These are phyloP conservation scores for Oreochromis mossambicus DNA, from an alignment of 2,797 vertebrate genomes.

Conservation along the genomic window DNA sequence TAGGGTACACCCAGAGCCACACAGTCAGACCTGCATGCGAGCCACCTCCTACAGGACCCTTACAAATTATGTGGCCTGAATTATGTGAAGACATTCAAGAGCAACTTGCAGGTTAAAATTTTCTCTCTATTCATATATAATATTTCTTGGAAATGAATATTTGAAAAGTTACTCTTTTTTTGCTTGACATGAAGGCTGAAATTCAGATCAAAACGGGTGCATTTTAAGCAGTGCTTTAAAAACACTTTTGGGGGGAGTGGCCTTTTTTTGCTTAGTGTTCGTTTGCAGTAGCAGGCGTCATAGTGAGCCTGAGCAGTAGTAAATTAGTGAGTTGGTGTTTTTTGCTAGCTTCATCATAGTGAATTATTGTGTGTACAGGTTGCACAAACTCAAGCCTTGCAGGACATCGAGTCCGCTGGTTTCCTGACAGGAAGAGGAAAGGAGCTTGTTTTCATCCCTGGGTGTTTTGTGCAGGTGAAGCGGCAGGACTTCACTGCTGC, in stretches of 20 bases:
- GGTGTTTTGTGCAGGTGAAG: background rate
- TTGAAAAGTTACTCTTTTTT: background rate
- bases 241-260: background rate
- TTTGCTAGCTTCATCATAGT: background rate
- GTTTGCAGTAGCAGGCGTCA: background rate
- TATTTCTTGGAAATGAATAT: background rate
- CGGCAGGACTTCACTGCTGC: background rate
- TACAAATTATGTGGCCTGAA: background rate
- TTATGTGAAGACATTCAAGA: background rate
- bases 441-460: background rate
- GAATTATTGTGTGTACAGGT: background rate
- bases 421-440: background rate
- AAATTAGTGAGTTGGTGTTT: background rate
- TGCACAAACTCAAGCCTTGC: background rate
- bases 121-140: background rate
- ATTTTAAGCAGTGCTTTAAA: background rate
- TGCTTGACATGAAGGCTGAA: background rate
- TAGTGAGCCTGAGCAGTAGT: background rate
- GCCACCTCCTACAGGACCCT: background rate
- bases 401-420: background rate
- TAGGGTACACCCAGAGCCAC: background rate
- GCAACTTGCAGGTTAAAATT: fast-evolving
- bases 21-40: background rate
- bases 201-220: background rate
- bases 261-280: background rate